Conservation (phyloP, 2,888 invertebrate species). For the Aphidoletes aphidimyza region DNA sequence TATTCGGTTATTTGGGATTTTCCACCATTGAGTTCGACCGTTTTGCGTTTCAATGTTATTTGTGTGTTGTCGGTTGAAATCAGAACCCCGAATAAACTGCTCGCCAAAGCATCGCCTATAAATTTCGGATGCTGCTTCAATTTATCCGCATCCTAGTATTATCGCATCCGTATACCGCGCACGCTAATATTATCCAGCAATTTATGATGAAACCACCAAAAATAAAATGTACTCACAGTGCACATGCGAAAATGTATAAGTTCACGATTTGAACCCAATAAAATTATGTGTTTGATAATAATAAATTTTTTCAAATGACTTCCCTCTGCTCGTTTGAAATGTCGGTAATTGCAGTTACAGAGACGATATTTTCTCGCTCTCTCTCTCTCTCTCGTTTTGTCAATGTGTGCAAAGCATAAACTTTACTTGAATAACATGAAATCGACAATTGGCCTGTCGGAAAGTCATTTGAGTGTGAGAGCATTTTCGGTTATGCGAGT, state of each 20-base stretch:
- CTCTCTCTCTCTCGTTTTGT: too few species aligned
- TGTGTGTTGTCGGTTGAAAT: slow-evolving; percentile 1
- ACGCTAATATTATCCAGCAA: slow-evolving; percentile 43
- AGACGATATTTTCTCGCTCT: too few species aligned
- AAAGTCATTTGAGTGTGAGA: slow-evolving; percentile 32
- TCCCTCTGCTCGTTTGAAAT: background rate
- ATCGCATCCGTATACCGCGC: background rate
- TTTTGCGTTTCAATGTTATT: background rate
- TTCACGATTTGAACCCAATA: slow-evolving; percentile 33
- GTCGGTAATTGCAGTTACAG: background rate
- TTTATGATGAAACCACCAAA: slow-evolving; percentile 18
- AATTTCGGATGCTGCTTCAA: background rate
- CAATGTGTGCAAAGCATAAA: background rate
- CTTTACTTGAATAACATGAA: slow-evolving; percentile 2
- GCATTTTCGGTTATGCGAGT: background rate
- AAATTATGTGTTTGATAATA: slow-evolving; percentile 52
- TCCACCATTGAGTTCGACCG: background rate
- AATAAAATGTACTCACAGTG: slow-evolving; percentile 6
- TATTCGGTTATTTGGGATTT: slow-evolving; percentile 8
- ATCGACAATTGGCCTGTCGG: slow-evolving; percentile 48
- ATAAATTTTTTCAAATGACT: slow-evolving; percentile 51
- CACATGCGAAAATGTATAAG: background rate
- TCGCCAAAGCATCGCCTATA: background rate
- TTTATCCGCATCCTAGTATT: slow-evolving; percentile 25
- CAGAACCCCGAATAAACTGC: background rate